Conservation (phyloP, 2,113 vertebrate genomes). For the Isurus oxyrinchus region DNA sequence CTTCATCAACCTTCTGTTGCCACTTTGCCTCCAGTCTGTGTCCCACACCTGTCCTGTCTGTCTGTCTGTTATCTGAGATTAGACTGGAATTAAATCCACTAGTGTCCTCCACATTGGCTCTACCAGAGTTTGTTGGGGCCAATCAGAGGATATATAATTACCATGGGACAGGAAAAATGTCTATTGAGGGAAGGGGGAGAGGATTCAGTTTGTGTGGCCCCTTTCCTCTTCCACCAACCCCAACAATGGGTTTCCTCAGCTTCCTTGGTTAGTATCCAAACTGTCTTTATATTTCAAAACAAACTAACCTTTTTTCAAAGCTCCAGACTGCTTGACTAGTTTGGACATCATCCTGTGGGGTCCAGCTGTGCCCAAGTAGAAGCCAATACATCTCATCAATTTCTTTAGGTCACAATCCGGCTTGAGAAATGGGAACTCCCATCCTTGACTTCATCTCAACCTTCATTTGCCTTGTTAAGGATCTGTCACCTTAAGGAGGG, state of each 20-base stretch:
- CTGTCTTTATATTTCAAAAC: not conserved
- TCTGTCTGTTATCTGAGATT: not conserved
- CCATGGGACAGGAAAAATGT: not conserved
- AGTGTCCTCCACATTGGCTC: not conserved
- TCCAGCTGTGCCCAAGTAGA: not conserved
- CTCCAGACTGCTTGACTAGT: not conserved
- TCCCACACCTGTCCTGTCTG: not conserved
- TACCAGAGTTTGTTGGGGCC: not conserved
- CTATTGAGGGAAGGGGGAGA: not conserved
- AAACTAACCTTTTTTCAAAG: not conserved
- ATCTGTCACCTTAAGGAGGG: not conserved
- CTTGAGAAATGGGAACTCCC: not conserved
- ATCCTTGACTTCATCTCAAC: not conserved
- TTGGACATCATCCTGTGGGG: not conserved
- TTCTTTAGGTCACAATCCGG: not conserved
- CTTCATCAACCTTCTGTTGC: not conserved
- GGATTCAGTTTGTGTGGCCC: not conserved
- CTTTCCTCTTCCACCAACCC: not conserved
- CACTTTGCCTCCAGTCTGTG: not conserved
- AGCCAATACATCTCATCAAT: not conserved
- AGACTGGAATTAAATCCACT: not conserved
- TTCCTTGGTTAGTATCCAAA: not conserved
- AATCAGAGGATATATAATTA: not conserved
- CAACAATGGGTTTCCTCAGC: not conserved
- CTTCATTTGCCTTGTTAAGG: not conserved